These are phyloP conservation scores for Rotaria macrura DNA, from an alignment of 2,888 invertebrate species.

Conservation along the genomic window DNA sequence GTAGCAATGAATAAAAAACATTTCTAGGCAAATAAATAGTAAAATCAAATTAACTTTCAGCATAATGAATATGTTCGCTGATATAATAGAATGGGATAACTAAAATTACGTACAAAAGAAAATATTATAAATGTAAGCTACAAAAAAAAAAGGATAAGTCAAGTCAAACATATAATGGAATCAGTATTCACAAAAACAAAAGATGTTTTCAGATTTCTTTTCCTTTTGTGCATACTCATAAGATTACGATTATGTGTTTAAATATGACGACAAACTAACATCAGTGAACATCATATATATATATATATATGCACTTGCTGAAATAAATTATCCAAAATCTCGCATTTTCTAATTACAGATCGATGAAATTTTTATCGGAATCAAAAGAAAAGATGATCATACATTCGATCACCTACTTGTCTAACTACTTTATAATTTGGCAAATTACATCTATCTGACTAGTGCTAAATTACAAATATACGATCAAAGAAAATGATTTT, in stretches of 20 bases:
- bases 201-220: not conserved
- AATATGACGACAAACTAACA: not conserved
- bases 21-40: not conserved
- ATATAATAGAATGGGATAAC: not conserved
- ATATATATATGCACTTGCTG: not conserved
- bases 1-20: not conserved
- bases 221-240: not conserved
- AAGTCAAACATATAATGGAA: too few relatives aligned
- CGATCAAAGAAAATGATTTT: not conserved
- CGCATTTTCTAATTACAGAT: not conserved
- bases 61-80: not conserved
- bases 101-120: not conserved
- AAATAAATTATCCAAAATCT: not conserved
- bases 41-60: not conserved
- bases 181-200: too few relatives aligned
- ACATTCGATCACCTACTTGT: not conserved
- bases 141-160: too few relatives aligned
- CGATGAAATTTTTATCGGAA: not conserved
- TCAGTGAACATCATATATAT: not conserved
- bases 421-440: not conserved
- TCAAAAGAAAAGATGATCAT: not conserved
- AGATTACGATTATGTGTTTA: too few relatives aligned
- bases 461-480: not conserved
- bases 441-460: not conserved
- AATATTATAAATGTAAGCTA: not conserved